Evolutionary conservation across 2,797 vertebrate species (phyloP).

Genomic region (Amblyopsis hoosieri): DNA sequence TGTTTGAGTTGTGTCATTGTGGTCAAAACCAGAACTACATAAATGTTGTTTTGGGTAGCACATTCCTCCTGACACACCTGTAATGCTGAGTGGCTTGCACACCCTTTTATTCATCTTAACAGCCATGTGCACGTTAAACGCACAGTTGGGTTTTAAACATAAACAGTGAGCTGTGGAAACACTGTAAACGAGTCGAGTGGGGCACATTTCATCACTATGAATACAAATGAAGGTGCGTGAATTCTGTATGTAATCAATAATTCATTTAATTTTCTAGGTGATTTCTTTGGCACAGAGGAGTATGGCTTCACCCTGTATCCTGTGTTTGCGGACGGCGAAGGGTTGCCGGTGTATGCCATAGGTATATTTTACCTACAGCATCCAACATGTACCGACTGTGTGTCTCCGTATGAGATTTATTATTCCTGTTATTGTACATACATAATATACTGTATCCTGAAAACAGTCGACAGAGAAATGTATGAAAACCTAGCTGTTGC

Average conservation of each 20-base stretch:
- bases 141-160: too few relatives aligned
- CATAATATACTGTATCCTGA: not conserved
- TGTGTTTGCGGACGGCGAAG: conserved; percentile 87
- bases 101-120: too few relatives aligned
- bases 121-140: too few relatives aligned
- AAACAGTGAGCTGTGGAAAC: too few relatives aligned
- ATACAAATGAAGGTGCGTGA: not conserved
- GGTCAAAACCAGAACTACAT: too few relatives aligned
- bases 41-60: too few relatives aligned
- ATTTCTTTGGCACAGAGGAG: conserved; percentile 84
- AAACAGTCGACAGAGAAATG: not conserved
- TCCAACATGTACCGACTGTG: not conserved
- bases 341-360: conserved; percentile 76
- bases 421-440: not conserved
- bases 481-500: too few relatives aligned
- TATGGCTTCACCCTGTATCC: conserved; percentile 87
- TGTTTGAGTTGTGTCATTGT: too few relatives aligned
- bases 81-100: too few relatives aligned
- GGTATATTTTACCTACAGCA: conserved; percentile 67
- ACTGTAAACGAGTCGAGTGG: too few relatives aligned
- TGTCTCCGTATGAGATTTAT: not conserved
- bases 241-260: not conserved
- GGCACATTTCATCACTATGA: too few relatives aligned
- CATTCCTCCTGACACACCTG: too few relatives aligned
- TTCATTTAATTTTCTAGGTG: conserved; percentile 68